Percentiles rank a stretch among this genome's conserved stretches.
Conservation (phyloP, 2,113 vertebrate genomes). For the Austrofundulus limnaeus region DNA sequence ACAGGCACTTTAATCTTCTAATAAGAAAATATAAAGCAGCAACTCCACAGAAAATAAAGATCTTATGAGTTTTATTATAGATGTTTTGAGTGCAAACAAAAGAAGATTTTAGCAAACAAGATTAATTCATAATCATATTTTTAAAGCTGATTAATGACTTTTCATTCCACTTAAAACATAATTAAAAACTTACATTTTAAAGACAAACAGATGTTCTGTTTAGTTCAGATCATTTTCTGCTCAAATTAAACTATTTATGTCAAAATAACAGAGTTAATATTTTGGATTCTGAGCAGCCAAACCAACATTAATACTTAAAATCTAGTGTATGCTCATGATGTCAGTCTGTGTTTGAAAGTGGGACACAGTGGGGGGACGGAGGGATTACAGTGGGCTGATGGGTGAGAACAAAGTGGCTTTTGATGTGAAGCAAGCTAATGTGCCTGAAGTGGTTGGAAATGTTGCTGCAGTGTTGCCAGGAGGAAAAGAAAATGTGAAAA, state of each 20-base stretch:
- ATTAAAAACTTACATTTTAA: neutral
- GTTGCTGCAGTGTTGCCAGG: neutral
- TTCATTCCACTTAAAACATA: neutral
- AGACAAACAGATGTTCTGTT: too few relatives aligned
- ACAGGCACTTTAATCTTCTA: too few relatives aligned
- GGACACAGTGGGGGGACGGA: constrained; percentile 4
- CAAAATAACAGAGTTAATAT: neutral
- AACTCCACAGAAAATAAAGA: too few relatives aligned
- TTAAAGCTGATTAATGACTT: neutral
- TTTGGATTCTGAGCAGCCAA: neutral
- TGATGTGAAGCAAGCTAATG: constrained; percentile 22
- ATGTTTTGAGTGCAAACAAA: too few relatives aligned
- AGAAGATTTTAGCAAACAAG: too few relatives aligned
- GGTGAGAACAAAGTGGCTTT: constrained; percentile 10
- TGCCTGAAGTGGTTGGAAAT: constrained; percentile 2
- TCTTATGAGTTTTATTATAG: too few relatives aligned
- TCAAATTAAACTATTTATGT: neutral
- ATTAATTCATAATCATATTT: neutral
- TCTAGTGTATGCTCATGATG: neutral
- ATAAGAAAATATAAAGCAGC: too few relatives aligned
- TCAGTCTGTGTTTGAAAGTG: neutral
- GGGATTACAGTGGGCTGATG: constrained; percentile 13
- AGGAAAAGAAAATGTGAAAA: neutral
- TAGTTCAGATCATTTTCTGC: too few relatives aligned
- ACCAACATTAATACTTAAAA: neutral